Evolutionary conservation across 2,797 vertebrate species (phyloP).

Genomic region (Buceros bicornis): DNA sequence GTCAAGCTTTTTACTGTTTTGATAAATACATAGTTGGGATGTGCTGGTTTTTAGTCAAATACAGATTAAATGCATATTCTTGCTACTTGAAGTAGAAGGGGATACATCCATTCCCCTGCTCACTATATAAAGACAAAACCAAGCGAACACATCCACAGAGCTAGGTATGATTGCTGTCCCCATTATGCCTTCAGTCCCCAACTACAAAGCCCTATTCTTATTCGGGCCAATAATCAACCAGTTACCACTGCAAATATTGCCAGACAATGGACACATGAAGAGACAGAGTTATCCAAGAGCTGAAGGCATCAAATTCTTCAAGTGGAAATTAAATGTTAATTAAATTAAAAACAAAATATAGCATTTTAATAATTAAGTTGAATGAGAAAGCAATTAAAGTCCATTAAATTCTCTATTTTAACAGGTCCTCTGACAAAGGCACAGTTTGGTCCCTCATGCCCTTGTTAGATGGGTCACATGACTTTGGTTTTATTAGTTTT

Average conservation of each 20-base stretch:
- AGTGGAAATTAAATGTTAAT: slow-evolving; percentile 16
- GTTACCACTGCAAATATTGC: background rate
- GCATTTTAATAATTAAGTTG: background rate
- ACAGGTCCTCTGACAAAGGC: background rate
- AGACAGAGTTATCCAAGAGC: background rate
- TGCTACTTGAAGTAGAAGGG: background rate
- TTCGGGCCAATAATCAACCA: background rate
- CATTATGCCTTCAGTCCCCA: background rate
- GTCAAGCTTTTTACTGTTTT: background rate
- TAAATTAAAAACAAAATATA: background rate
- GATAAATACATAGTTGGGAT: background rate
- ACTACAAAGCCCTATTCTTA: background rate
- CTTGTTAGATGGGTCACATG: background rate
- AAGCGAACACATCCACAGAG: background rate
- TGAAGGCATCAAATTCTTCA: background rate
- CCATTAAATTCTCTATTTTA: background rate
- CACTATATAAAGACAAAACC: background rate
- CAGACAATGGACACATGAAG: background rate
- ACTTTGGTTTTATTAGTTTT: background rate
- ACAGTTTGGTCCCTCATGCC: background rate
- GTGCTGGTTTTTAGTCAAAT: background rate
- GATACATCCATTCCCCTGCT: background rate
- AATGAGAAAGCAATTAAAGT: background rate
- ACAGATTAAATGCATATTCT: background rate
- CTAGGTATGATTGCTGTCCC: background rate